Base-by-base conservation (phyloP, 2,888 invertebrate genomes). In the Chalcis sispes region DNA sequence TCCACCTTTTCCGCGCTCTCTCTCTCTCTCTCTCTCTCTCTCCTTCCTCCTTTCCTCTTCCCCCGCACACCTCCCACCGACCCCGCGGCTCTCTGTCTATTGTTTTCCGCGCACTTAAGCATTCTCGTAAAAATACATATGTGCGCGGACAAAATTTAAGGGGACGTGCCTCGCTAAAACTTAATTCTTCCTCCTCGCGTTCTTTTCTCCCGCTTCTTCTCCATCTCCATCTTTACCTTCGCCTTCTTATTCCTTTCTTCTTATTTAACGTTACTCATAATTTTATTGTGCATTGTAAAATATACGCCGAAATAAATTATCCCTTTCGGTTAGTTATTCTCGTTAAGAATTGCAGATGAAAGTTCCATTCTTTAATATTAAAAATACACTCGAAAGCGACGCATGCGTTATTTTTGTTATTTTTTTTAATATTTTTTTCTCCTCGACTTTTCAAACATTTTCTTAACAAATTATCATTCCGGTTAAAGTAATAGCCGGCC, bases 51-150 rank as follows among this genome's bases (percentile, higher is more conserved):
- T 48, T 48, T 71, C 59, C 66, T 67, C 59, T 20, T 42, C 61
- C 0, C 32, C 32, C 25, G n/a, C n/a, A 8, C 36, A 3, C 36
- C 62, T 36, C 61, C 32, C 36, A 62, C 76, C 50, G 23, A 23
- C 56, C 46, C 71, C 48, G 48, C 25, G 46, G 29, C 75, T 52
- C 67, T 66, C 66, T 56, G 69, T 58, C 76, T 72, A 79, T 77
- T 77, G 74, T 74, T 77, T 72, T 77, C 72, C 75, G 70, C 78
- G 75, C 78, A 75, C 78, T 77, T 77, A 59, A 61, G 73, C 77
- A 70, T 70, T 74, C 76, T 72, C 72, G 76, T 67, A 76, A 73
- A 77, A 73, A 73, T 70, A 72, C 73, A 67, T 75, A 75, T 65
- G 59, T 70, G 71, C 65, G 71, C 61, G 75, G 62, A 64, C 72